Evolutionary conservation across 2,113 vertebrate genomes (phyloP).

Genomic region (Mobula hypostoma): DNA sequence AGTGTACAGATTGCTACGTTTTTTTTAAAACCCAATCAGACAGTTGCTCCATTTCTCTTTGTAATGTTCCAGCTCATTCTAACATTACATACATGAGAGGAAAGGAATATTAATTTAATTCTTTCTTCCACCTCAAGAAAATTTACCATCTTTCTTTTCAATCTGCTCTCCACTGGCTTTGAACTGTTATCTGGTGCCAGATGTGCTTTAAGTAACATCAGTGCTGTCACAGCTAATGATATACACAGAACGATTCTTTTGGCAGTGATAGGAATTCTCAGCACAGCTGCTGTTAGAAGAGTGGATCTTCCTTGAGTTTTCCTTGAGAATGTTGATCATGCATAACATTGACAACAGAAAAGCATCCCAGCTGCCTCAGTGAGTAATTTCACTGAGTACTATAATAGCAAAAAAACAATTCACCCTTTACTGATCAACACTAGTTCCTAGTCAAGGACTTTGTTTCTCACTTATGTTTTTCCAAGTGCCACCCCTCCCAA

Average conservation of each 20-base stretch:
- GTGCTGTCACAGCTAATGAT: not conserved
- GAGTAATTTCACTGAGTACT: not conserved
- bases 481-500: too few relatives aligned
- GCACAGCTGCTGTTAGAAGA: not conserved
- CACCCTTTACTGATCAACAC: too few relatives aligned
- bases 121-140: not conserved
- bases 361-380: not conserved
- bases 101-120: not conserved
- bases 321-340: not conserved
- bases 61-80: not conserved
- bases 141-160: constrained; percentile 2
- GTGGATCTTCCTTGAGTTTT: not conserved
- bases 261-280: not conserved
- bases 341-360: not conserved
- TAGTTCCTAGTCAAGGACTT: too few relatives aligned
- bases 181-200: constrained; percentile 22
- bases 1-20: not conserved
- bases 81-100: not conserved
- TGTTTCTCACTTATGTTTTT: too few relatives aligned
- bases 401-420: too few relatives aligned
- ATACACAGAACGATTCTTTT: not conserved
- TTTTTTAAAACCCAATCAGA: not conserved
- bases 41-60: not conserved
- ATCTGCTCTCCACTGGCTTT: not conserved
- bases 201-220: not conserved